Evolutionary conservation across 2,797 vertebrate species (phyloP).

Genomic region (Aulostomus chinensis): DNA sequence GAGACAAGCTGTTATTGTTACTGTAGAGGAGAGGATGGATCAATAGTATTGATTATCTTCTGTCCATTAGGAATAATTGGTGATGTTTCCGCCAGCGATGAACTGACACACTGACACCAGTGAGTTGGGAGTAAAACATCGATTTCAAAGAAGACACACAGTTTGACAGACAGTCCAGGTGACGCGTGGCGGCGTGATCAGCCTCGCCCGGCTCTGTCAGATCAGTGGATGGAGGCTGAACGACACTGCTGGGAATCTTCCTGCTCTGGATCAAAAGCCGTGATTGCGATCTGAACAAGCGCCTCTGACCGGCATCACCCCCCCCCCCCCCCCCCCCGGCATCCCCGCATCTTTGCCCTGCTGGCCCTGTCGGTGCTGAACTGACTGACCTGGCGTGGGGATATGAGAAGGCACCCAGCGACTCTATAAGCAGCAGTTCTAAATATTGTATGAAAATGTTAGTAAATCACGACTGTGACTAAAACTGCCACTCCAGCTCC

Average conservation of each 20-base stretch:
- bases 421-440: too few relatives aligned
- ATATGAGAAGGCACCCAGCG: too few relatives aligned
- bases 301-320: too few relatives aligned
- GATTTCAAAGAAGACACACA: conserved; percentile 28
- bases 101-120: conserved; percentile 40
- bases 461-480: too few relatives aligned
- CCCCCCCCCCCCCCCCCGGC: too few relatives aligned
- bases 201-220: conserved; percentile 1
- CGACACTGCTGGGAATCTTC: not conserved
- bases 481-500: too few relatives aligned
- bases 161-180: conserved; percentile 25
- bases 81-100: conserved; percentile 39
- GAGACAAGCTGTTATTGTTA: conserved; percentile 41
- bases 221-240: not conserved
- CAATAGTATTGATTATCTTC: conserved; percentile 58
- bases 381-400: too few relatives aligned
- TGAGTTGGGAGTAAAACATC: conserved; percentile 27
- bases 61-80: conserved; percentile 61
- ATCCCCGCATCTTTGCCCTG: too few relatives aligned
- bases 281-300: too few relatives aligned
- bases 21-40: conserved; percentile 36
- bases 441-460: too few relatives aligned
- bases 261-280: not conserved
- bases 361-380: too few relatives aligned
- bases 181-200: conserved; percentile 34